These are phyloP conservation scores for Pterocles orientalis DNA, from an alignment of 2,113 vertebrate species.

Conservation along the genomic window DNA sequence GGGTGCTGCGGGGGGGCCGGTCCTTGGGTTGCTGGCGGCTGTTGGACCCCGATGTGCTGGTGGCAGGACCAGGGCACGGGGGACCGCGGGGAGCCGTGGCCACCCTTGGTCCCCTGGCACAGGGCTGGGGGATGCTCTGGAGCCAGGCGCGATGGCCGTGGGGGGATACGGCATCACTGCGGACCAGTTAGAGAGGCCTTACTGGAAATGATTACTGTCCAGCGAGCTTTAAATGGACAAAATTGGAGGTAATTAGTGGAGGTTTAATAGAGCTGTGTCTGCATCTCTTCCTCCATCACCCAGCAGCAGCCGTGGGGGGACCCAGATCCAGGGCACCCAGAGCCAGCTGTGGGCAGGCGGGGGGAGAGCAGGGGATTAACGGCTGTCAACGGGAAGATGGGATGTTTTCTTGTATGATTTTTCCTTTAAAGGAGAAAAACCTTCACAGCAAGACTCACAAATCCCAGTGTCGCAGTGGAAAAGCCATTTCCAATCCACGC, in stretches of 20 bases:
- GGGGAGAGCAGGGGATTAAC: background rate
- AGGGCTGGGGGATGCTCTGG: background rate
- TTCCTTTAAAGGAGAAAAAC: conserved; percentile 49
- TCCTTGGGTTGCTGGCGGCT: background rate
- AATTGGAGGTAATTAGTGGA: background rate
- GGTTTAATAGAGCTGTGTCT: background rate
- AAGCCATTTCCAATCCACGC: conserved; percentile 48
- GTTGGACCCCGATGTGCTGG: background rate
- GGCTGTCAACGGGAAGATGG: background rate
- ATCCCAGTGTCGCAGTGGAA: conserved; percentile 10
- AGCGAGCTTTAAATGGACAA: background rate
- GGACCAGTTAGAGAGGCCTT: background rate
- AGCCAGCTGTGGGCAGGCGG: background rate
- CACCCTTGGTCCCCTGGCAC: background rate
- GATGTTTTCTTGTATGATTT: conserved; percentile 27
- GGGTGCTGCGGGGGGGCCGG: fast-evolving
- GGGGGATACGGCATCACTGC: fast-evolving
- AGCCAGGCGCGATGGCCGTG: fast-evolving
- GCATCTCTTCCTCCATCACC: background rate
- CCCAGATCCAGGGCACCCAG: background rate
- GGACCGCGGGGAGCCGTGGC: fast-evolving
- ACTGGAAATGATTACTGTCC: background rate
- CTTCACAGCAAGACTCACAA: background rate
- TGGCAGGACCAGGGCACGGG: background rate
- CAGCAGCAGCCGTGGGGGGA: background rate